Base-by-base conservation (phyloP, 1,140 invertebrate species). In the Lordiphosa mommai region DNA sequence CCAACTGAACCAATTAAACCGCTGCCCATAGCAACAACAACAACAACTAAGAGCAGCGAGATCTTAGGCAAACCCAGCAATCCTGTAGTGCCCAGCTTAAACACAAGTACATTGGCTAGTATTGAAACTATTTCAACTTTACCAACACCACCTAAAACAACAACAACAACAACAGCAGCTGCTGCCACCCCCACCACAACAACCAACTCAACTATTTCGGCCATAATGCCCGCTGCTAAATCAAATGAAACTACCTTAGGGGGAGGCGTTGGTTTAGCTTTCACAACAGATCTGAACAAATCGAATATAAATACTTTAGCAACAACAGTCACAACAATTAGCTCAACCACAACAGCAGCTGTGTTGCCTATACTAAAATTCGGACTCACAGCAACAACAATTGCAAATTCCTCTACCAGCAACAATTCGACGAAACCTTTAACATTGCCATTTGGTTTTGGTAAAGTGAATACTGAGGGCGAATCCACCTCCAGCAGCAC, bases 1-100 rank as follows among this genome's bases (percentile, higher is more conserved):
- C 7, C 55, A 32, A 43, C 38, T 1, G 23, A 27, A 27, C 33
- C 60, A 0, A 65, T 57, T n/a, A 69, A 57, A 13, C 48, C 57
- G 13, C 37, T 23, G 20, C n/a, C 6, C 17, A 29, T n/a, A n/a
- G n/a, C n/a, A n/a, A n/a, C n/a, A 17, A 7, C 30, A 2, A 4
- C 52, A 10, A 16, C 12, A n/a, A 7, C 14, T 27, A 27, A 27
- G 4, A 7, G 1, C 23, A 27, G 23, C 23, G 23, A 27, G 23
- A 7, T 17, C 1, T 17, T 17, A 17, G 9, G 17, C 6, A 33
- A 10, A 29, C 5, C 17, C 9, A 8, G n/a, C 30, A n/a, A n/a
- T n/a, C 37, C 23, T 1, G 20, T 33, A 12, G 3, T 3, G 10
- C 9, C 36, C 13, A 38, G 13, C 7, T 4, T 1, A 9, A 12